These are phyloP conservation scores for Sclerodermus sp. DNA, from an alignment of 2,888 invertebrate genomes.

Conservation along the genomic window DNA sequence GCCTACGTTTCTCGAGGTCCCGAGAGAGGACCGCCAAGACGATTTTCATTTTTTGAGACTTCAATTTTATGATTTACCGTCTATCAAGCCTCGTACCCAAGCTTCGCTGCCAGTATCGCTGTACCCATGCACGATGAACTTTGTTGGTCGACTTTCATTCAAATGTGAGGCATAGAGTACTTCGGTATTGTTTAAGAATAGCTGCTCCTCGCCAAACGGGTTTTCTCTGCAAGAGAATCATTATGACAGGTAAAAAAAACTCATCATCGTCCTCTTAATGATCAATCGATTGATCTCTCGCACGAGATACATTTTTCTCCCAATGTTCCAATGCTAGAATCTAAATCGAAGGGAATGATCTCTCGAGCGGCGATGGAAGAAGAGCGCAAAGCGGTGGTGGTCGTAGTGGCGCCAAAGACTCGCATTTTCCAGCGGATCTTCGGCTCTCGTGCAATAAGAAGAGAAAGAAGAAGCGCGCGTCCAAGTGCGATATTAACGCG, in stretches of 20 bases:
- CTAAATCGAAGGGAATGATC: no score
- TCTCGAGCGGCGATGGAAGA: background rate
- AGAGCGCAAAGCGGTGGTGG: no score
- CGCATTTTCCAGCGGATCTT: no score
- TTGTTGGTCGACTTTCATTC: conserved; percentile 46
- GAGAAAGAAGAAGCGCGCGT: conserved; percentile 27
- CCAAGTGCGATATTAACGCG: conserved; percentile 32
- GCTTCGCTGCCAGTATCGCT: conserved; percentile 48
- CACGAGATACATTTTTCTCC: no score
- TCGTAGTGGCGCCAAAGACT: no score
- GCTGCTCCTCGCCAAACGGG: conserved; percentile 45
- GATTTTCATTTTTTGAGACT: background rate
- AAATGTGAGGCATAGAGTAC: conserved; percentile 47
- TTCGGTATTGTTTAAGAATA: conserved; percentile 44
- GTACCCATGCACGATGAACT: conserved; percentile 46
- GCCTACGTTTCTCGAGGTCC: background rate
- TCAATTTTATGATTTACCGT: conserved; percentile 28
- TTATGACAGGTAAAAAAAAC: background rate
- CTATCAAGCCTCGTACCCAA: conserved; percentile 43
- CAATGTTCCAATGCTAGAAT: no score
- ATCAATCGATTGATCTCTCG: no score
- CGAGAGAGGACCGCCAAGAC: no score
- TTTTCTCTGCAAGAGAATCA: conserved; percentile 41
- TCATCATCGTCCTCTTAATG: no score
- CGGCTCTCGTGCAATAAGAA: conserved; percentile 12